Percentiles rank a stretch among this genome's conserved stretches.
Conservation (phyloP, 2,888 invertebrate species). For the Drosophila niveifrons region DNA sequence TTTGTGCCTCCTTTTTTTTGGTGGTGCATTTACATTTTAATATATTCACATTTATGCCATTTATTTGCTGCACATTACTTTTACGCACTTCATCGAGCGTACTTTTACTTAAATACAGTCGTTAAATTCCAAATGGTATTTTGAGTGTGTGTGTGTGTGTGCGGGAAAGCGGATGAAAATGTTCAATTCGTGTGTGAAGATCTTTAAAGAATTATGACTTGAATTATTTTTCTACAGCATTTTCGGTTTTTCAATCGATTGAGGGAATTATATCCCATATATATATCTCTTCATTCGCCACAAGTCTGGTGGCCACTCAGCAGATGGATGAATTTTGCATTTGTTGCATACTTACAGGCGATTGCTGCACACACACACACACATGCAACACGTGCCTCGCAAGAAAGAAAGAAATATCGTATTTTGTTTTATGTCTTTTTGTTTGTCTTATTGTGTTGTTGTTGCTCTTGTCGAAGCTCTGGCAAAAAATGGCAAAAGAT, state of each 20-base stretch:
- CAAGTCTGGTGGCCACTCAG: neutral
- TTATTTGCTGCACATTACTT: slow-evolving; percentile 50
- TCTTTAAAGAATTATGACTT: neutral
- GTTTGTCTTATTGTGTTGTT: slow-evolving; percentile 23
- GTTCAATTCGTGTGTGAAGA: slow-evolving; percentile 1
- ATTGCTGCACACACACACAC: slow-evolving; percentile 21
- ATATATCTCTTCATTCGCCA: neutral
- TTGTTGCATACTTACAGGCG: slow-evolving; percentile 30
- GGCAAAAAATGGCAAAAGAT: slow-evolving; percentile 47
- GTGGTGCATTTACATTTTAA: slow-evolving; percentile 61
- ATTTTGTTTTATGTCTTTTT: slow-evolving; percentile 65
- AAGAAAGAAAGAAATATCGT: slow-evolving; percentile 39
- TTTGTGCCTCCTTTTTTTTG: slow-evolving; percentile 26
- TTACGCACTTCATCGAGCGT: slow-evolving; percentile 53
- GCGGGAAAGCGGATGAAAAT: neutral
- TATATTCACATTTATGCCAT: slow-evolving; percentile 49
- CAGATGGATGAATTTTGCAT: slow-evolving; percentile 17
- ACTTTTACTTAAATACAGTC: slow-evolving; percentile 49
- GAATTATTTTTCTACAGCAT: neutral
- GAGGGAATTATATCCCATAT: slow-evolving; percentile 3
- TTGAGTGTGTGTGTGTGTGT: slow-evolving; percentile 60
- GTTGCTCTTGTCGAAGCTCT: slow-evolving; percentile 21
- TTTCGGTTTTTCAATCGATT: neutral
- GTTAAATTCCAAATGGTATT: slow-evolving; percentile 64
- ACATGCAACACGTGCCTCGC: slow-evolving; percentile 32